Percentiles rank a stretch among this genome's conserved stretches.
phyloP scores from a whole-genome alignment of 2,888 invertebrate genomes.

The Phytoseiulus persimilis region DNA sequence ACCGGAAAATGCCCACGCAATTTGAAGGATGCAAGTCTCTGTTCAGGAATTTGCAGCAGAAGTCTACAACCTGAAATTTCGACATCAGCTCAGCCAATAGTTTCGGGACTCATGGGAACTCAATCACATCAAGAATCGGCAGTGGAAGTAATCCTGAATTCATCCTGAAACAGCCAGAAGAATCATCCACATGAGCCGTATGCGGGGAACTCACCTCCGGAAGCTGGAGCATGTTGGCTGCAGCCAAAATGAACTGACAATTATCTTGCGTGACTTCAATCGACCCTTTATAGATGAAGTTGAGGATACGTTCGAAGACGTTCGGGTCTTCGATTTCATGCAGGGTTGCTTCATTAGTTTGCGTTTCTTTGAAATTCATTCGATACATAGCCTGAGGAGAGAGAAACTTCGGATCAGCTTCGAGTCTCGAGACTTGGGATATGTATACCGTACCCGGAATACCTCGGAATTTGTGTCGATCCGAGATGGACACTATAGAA shows the following conservation, averaged over 20 bases:
- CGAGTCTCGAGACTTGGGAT: neutral
- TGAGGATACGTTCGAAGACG: slow-evolving; percentile 66
- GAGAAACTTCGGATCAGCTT: neutral
- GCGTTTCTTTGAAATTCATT: slow-evolving; percentile 41
- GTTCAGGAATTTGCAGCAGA: slow-evolving; percentile 74
- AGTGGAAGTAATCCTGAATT: no score
- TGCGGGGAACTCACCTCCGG: slow-evolving; percentile 55
- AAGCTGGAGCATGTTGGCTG: slow-evolving; percentile 82
- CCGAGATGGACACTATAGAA: no score
- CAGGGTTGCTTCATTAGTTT: slow-evolving; percentile 39
- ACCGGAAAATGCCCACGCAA: slow-evolving; percentile 66
- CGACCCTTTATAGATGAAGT: slow-evolving; percentile 67
- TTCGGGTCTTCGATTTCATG: slow-evolving; percentile 52
- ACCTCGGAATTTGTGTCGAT: no score
- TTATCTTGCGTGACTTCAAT: slow-evolving; percentile 58
- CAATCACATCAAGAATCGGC: no score
- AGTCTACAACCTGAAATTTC: slow-evolving; percentile 58
- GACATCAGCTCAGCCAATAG: neutral
- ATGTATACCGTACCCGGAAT: no score
- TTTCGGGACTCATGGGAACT: neutral
- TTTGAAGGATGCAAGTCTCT: slow-evolving; percentile 76
- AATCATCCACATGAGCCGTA: no score
- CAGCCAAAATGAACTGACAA: slow-evolving; percentile 77
- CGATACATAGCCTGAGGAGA: slow-evolving; percentile 45
- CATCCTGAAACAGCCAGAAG: no score